Base-by-base conservation (phyloP, 1,140 invertebrate species). In the Drosophila fuyamai region DNA sequence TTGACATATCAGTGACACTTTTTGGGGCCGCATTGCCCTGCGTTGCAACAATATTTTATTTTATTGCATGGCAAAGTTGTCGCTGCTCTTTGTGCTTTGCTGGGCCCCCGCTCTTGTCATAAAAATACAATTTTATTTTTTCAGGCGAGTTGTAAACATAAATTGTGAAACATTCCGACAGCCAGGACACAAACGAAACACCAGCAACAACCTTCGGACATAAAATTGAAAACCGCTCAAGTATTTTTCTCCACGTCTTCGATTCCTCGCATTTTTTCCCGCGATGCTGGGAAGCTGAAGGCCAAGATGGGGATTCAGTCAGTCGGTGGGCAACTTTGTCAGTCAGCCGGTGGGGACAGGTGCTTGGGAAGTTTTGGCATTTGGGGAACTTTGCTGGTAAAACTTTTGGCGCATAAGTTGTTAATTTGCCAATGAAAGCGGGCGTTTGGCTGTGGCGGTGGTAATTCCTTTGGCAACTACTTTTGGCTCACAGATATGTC, bases 1-100 rank as follows among this genome's bases (percentile, higher is more conserved):
- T 88, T 89, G 83, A 88, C 83, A 89, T 88, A 88, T 88, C 83
- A 89, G 84, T 88, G 83, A 84, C 83, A 88, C 47, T 89, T 80
- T 83, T 53, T 60, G 65, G 61, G 60, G 50, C 38, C 77, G 57
- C 65, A 61, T 58, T 57, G 56, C 65, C 51, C 74, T 67, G 60
- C 70, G 65, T 73, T 83, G 83, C 80, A 83, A 70, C 84, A 83
- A 88, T 89, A 88, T 88, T 83, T 89, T 88, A 89, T 88, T 88
- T 82, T 73, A 89, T 86, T 86, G 83, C 83, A 56, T 40, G 59
- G 50, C 29, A 73, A 67, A 76, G 76, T 75, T 75, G 35, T 51
- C 51, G 40, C 23, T 58, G 71, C 60, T 48, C 36, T 47, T 40
- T 54, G 59, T 54, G 51, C 32, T 35, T 50, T 47, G 44, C 23